Base-by-base conservation (phyloP, 1,140 invertebrate genomes). In the Metopolophium dirhodum region DNA sequence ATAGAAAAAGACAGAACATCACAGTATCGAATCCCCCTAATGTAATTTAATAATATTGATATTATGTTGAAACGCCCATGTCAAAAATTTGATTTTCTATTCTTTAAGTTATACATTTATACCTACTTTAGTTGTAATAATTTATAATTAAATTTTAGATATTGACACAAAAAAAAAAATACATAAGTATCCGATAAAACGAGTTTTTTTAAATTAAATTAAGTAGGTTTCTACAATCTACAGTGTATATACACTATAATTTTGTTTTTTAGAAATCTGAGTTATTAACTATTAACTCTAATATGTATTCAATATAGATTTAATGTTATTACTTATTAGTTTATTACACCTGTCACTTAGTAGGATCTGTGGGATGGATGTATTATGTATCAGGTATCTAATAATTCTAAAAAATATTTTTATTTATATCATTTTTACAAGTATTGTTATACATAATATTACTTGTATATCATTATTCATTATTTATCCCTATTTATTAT, bases 231-330 rank as follows among this genome's bases (percentile, higher is more conserved):
- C 26, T 30, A 61, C 57, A 61, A 23, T 61, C 7, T 61, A 4
- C 8, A 61, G 26, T 9, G 11, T 61, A 41, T 41, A 41, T 41
- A 77, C 30, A 18, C n/a, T 77, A 77, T 77, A 77, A 77, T 77
- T 77, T 77, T 77, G 61, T n/a, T 77, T 77, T 41, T 77, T 77
- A 77, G 61, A 77, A 77, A 77, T 85, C 83, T 85, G 22, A 26
- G 22, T 85, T 41, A 83, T 26, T 41, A 37, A 45, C 35, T 41
- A 35, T 82, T 45, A 45, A 37, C 35, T 85, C 22, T 85, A 23
- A 86, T 86, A 49, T 86, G 45, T 47, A 47, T 47, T 86, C 85
- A 86, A 47, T 86, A 86, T 47, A 85, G 35, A 85, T 23, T 41
- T 41, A 11, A 68, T n/a, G 30, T 68, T n/a, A 68, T 47, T 47